These are phyloP conservation scores for Caenorhabditis angaria DNA, from an alignment of 2,888 invertebrate species.

Conservation along the genomic window DNA sequence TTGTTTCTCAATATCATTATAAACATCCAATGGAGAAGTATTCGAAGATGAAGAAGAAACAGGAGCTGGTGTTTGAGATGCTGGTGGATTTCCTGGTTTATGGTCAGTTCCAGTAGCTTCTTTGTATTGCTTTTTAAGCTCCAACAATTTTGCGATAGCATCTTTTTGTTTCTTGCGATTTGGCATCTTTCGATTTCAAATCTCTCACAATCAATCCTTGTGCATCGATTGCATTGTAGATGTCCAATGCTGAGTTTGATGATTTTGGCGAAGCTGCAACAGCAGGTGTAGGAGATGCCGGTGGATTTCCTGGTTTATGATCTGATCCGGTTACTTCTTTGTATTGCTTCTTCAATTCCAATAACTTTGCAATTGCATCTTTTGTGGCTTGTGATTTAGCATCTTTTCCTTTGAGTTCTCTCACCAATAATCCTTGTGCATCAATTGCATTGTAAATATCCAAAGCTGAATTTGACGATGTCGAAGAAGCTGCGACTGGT, in stretches of 20 bases:
- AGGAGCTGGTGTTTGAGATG: conserved; percentile 34
- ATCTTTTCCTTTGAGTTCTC: conserved; percentile 77
- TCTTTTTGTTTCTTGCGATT: conserved; percentile 75
- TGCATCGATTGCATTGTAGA: conserved; percentile 64
- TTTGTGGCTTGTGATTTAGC: conserved; percentile 75
- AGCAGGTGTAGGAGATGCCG: conserved; percentile 17
- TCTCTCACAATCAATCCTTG: conserved; percentile 80
- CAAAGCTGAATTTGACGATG: conserved; percentile 1
- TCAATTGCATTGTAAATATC: conserved; percentile 60
- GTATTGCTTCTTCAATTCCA: conserved; percentile 82
- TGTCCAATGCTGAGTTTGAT: conserved; percentile 9
- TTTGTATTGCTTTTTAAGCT: conserved; percentile 83
- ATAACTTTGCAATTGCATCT: conserved; percentile 77
- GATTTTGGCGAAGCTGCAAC: conserved; percentile 10
- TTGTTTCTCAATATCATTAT: conserved; percentile 72
- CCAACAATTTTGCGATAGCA: conserved; percentile 78
- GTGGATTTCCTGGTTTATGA: conserved; percentile 34
- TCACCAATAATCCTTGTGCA: conserved; percentile 79
- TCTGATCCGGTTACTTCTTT: conserved; percentile 74
- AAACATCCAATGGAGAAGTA: conserved; percentile 14
- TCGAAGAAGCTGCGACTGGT: conserved; percentile 21
- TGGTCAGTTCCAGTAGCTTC: conserved; percentile 76
- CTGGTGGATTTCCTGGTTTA: conserved; percentile 55
- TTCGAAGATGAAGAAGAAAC: conserved; percentile 20
- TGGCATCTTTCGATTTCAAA: conserved; percentile 75